Conservation (phyloP, 2,888 invertebrate genomes). For the Luperina testacea region DNA sequence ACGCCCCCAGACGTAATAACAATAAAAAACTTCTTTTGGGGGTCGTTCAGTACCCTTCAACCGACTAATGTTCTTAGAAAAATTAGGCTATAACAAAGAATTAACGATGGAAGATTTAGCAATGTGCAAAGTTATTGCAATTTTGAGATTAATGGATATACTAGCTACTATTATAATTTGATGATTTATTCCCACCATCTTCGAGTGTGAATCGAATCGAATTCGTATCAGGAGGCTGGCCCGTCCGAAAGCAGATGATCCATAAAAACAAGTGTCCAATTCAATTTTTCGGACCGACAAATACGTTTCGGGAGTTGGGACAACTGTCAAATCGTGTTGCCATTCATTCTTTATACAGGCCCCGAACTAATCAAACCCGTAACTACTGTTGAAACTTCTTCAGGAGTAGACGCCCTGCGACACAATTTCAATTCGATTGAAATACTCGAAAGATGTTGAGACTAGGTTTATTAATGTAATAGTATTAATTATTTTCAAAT, state of each 20-base stretch:
- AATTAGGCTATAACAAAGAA: slow-evolving; percentile 1
- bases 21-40: background rate
- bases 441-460: slow-evolving; percentile 14
- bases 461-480: slow-evolving; percentile 10
- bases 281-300: background rate
- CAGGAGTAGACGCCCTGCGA: background rate
- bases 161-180: slow-evolving; percentile 15
- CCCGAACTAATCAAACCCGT: background rate
- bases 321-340: background rate
- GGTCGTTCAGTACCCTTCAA: background rate
- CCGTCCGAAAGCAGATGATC: background rate
- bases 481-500: slow-evolving; percentile 39
- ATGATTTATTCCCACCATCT: slow-evolving; percentile 6
- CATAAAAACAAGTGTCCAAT: no score
- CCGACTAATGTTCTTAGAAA: slow-evolving; percentile 8
- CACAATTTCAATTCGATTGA: background rate
- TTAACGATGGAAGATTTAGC: slow-evolving; percentile 12
- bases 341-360: no score
- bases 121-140: slow-evolving; percentile 16
- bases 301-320: background rate
- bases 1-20: background rate
- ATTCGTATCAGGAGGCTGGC: background rate
- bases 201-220: slow-evolving; percentile 6
- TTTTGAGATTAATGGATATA: slow-evolving; percentile 38
- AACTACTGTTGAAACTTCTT: background rate